These are phyloP conservation scores for Calameuta idolon DNA, from an alignment of 2,888 invertebrate genomes.

Conservation along the genomic window DNA sequence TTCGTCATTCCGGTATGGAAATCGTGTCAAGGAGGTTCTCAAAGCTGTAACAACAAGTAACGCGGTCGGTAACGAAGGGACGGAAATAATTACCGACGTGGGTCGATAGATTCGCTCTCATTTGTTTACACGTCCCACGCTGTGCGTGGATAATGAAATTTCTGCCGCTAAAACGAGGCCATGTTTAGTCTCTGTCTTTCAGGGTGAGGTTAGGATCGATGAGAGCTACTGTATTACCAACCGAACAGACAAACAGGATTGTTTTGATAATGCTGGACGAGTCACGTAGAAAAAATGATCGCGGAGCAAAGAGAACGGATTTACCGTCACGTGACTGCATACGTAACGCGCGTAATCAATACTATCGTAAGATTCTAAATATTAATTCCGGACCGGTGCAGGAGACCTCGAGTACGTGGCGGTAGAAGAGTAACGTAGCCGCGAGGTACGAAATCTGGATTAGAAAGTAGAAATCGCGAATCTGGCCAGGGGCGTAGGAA, in stretches of 20 bases:
- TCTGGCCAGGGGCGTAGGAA: background rate
- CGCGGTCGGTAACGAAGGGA: background rate
- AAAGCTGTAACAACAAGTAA: background rate
- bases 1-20: background rate
- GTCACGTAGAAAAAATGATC: background rate
- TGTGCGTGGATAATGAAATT: conserved; percentile 3
- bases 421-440: background rate
- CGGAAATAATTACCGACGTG: background rate
- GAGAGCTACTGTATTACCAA: background rate
- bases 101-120: conserved; percentile 4
- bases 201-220: background rate
- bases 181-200: background rate
- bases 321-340: background rate
- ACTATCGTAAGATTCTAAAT: background rate
- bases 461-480: conserved; percentile 10
- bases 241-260: background rate
- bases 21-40: background rate
- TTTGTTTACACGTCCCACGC: conserved; percentile 10
- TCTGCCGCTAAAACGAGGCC: background rate
- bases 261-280: background rate
- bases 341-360: background rate
- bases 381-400: background rate
- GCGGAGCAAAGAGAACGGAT: background rate
- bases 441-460: conserved; percentile 10
- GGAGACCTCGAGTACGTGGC: background rate